Evolutionary conservation across 2,888 invertebrate species (phyloP), one percentile per base, ranked within the genome.

Genomic region (Nomada fabriciana): DNA sequence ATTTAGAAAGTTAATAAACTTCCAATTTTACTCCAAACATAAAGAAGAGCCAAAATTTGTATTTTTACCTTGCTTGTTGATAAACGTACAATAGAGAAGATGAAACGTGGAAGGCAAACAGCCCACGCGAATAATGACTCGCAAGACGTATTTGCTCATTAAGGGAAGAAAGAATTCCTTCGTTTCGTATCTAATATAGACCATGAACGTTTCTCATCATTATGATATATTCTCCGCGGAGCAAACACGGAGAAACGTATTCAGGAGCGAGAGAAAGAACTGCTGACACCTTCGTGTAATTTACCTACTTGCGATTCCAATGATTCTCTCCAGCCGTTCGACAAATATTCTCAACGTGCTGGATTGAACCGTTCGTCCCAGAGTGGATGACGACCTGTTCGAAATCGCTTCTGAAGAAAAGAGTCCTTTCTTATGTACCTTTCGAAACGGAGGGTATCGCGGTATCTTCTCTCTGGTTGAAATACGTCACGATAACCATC

Each of bases 81-180:
- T 11, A n/a, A 43, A 50, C 53, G 20, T 18, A 50, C 5, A 52
- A 7, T 67, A 59, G 23, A 5, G 52, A 25, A n/a, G 23, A 61
- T 50, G 36, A 67, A 57, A n/a, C 2, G 50, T 36, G 29, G 13
- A 59, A 65, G 23, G 36, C 18, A 4, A 25, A 23, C 18, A 23
- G 13, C 47, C 36, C 55, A 57, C n/a, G 47, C 43, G 55, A 43
- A 73, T 68, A 73, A 81, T 68, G 68, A 69, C 25, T 64, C 59
- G 57, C 43, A 52, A 53, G 73, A 80, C 72, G 63, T 80, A 69
- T 81, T 74, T 81, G 72, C 81, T 81, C 80, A 60, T 81, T 81
- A 73, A 74, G 36, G 18, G 65, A 81, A 52, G 36, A 74, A 68
- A 68, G n/a, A 20, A 65, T 73, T 80, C 59, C 73, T 52, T 59